phyloP scores from a whole-genome alignment of 2,113 vertebrate genomes.

The Bungarus multicinctus region DNA sequence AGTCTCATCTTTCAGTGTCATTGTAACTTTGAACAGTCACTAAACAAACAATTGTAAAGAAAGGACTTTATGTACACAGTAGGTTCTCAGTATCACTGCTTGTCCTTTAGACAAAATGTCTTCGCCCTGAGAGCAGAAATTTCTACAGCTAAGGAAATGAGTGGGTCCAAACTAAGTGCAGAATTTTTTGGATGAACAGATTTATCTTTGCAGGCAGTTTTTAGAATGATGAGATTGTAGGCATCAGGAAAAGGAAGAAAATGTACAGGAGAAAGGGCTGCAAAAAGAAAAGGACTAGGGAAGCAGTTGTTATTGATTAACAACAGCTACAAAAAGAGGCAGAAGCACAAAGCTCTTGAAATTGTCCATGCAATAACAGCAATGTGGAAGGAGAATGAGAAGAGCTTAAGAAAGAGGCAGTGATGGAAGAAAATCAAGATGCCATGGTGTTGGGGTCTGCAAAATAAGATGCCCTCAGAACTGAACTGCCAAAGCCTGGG shows the following conservation, averaged over 20 bases:
- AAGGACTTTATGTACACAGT: neutral
- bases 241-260: neutral
- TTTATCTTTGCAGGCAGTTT: neutral
- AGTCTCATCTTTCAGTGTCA: neutral
- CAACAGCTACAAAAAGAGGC: neutral
- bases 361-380: neutral
- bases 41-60: neutral
- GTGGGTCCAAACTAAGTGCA: neutral
- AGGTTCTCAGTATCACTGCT: neutral
- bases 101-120: neutral
- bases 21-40: neutral
- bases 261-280: neutral
- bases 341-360: neutral
- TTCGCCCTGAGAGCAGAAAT: neutral
- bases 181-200: neutral
- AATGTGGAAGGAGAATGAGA: neutral
- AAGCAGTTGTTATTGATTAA: neutral
- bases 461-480: neutral
- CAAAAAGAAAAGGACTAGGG: neutral
- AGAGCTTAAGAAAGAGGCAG: neutral
- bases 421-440: neutral
- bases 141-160: neutral
- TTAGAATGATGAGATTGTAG: neutral
- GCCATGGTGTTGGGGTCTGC: neutral
- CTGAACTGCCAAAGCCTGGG: neutral